phyloP scores from a whole-genome alignment of 2,113 vertebrate genomes.

The Forbesichthys agassizii region DNA sequence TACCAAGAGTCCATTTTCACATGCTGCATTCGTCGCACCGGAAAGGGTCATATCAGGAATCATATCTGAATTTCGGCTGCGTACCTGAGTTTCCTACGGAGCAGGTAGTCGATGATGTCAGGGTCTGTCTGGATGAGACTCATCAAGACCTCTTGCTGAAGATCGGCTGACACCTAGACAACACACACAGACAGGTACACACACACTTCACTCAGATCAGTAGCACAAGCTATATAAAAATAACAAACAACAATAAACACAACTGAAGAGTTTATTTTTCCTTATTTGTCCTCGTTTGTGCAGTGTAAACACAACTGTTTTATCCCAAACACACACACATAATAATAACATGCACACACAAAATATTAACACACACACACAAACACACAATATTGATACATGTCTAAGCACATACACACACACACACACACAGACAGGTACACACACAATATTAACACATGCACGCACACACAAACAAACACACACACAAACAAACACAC shows the following conservation, averaged over 20 bases:
- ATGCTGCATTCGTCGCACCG: too few species aligned
- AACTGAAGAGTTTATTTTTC: background rate
- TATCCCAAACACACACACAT: background rate
- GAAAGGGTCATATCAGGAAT: too few species aligned
- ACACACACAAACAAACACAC: background rate
- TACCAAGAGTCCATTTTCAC: too few species aligned
- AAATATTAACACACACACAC: background rate
- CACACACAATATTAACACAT: background rate
- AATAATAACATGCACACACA: slow-evolving; percentile 1
- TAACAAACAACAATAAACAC: background rate
- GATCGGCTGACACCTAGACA: slow-evolving; percentile 84
- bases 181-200: background rate
- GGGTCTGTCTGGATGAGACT: slow-evolving; percentile 90
- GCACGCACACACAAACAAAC: background rate
- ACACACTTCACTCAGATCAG: too few species aligned
- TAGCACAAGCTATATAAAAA: too few species aligned
- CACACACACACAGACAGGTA: slow-evolving; percentile 1
- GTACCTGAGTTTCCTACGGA: slow-evolving; percentile 84
- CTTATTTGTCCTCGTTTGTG: too few species aligned
- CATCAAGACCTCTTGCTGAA: slow-evolving; percentile 85
- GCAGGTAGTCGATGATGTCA: slow-evolving; percentile 88
- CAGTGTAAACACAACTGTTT: too few species aligned
- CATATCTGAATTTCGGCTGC: too few species aligned
- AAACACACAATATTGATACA: background rate
- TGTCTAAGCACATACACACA: background rate